Conservation (phyloP, 1,140 invertebrate genomes). For the Venturia canescens region DNA sequence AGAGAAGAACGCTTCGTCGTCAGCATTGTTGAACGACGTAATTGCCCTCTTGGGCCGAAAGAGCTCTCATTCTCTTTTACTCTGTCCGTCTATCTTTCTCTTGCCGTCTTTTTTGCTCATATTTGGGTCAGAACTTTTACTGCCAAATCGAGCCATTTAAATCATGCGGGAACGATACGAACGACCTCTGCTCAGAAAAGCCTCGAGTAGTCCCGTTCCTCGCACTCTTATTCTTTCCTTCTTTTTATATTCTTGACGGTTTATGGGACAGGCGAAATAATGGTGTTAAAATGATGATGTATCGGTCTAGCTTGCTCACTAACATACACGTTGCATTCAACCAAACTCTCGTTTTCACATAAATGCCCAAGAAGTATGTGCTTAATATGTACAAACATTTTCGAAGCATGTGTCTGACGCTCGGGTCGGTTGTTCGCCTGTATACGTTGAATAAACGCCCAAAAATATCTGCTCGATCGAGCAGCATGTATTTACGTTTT, state of each 20-base stretch:
- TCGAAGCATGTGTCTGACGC: too few relatives aligned
- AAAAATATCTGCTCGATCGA: too few relatives aligned
- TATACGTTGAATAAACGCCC: too few relatives aligned
- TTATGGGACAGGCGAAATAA: constrained; percentile 56
- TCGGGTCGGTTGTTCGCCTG: too few relatives aligned
- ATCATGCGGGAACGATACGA: constrained; percentile 50
- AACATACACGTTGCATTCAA: not conserved
- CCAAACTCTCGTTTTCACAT: not conserved
- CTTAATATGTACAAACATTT: too few relatives aligned
- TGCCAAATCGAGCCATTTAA: constrained; percentile 59
- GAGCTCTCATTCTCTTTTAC: not conserved
- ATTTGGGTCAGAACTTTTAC: constrained; percentile 43
- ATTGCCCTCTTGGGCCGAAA: constrained; percentile 30
- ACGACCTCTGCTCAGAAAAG: not conserved
- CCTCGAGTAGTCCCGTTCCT: constrained; percentile 29
- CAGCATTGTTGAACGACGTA: constrained; percentile 36
- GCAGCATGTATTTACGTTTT: too few relatives aligned
- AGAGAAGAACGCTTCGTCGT: constrained; percentile 39
- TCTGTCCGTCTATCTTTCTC: not conserved
- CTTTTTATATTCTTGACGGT: constrained; percentile 44
- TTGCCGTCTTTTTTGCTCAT: not conserved
- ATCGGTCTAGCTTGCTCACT: constrained; percentile 50
- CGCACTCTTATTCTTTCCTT: constrained; percentile 29
- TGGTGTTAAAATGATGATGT: constrained; percentile 46
- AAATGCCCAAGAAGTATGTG: not conserved